Conservation (phyloP, 1,140 invertebrate species). For the Heliothis virescens region DNA sequence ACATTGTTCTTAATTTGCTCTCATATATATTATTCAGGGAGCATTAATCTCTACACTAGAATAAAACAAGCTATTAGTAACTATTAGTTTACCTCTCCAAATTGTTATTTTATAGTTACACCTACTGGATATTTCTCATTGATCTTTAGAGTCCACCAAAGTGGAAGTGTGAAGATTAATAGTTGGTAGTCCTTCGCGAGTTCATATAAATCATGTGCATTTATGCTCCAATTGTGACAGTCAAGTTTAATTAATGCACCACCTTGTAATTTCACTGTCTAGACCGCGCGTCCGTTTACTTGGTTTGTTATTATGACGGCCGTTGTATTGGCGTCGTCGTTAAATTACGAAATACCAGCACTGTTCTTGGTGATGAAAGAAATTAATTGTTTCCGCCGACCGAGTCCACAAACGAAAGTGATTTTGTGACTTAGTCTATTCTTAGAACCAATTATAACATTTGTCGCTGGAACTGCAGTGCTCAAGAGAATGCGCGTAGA, state of each 20-base stretch:
- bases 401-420: constrained; percentile 72
- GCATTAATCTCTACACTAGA: constrained; percentile 47
- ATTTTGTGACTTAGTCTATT: constrained; percentile 68
- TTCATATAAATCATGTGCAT: constrained; percentile 59
- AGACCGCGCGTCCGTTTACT: constrained; percentile 60
- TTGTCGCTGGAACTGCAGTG: constrained; percentile 29
- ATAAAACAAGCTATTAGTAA: constrained; percentile 47
- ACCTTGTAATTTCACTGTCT: constrained; percentile 72
- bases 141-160: background rate
- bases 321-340: constrained; percentile 55
- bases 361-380: constrained; percentile 59
- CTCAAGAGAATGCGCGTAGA: background rate
- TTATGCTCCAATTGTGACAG: constrained; percentile 68
- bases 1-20: constrained; percentile 77
- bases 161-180: constrained; percentile 1
- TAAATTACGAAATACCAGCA: constrained; percentile 64
- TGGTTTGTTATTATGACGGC: constrained; percentile 56
- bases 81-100: background rate
- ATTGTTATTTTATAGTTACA: constrained; percentile 9
- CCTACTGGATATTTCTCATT: background rate
- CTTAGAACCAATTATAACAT: constrained; percentile 23
- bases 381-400: constrained; percentile 67
- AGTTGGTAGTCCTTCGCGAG: constrained; percentile 47
- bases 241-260: constrained; percentile 67
- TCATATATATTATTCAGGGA: constrained; percentile 67